Conservation (phyloP, 2,797 vertebrate species). For the Ctenopoma multispine region DNA sequence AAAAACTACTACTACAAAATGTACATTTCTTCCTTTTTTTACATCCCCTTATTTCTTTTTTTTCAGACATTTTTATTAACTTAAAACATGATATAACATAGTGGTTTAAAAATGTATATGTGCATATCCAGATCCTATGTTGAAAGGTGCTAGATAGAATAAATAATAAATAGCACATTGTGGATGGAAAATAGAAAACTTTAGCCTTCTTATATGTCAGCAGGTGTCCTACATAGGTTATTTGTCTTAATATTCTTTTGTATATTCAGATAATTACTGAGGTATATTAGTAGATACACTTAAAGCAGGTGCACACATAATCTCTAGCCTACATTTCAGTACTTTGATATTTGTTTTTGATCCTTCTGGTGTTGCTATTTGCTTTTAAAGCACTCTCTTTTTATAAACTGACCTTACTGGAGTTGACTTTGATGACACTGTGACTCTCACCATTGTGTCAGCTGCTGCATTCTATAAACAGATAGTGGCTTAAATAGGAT, state of each 20-base stretch:
- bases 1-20: too few relatives aligned
- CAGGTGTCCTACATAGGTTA: not conserved
- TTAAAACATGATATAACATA: not conserved
- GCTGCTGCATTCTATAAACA: conserved; percentile 74
- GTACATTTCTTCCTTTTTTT: too few relatives aligned
- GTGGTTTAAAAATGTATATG: conserved; percentile 16
- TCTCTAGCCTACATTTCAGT: conserved; percentile 6
- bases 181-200: not conserved
- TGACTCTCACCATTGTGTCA: conserved; percentile 66
- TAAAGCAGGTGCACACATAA: conserved; percentile 10
- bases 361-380: conserved; percentile 27
- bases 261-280: conserved; percentile 13
- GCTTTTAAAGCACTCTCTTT: conserved; percentile 46
- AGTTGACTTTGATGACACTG: conserved; percentile 78
- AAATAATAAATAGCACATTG: too few relatives aligned
- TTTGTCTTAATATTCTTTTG: conserved; percentile 8
- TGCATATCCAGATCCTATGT: not conserved
- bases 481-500: conserved; percentile 83
- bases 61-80: not conserved
- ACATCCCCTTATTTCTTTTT: too few relatives aligned
- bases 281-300: not conserved
- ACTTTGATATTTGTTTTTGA: conserved; percentile 16
- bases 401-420: conserved; percentile 63
- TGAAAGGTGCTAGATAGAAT: not conserved
- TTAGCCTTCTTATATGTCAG: not conserved